phyloP scores from a whole-genome alignment of 2,113 vertebrate genomes.

The Rhipidura dahli region DNA sequence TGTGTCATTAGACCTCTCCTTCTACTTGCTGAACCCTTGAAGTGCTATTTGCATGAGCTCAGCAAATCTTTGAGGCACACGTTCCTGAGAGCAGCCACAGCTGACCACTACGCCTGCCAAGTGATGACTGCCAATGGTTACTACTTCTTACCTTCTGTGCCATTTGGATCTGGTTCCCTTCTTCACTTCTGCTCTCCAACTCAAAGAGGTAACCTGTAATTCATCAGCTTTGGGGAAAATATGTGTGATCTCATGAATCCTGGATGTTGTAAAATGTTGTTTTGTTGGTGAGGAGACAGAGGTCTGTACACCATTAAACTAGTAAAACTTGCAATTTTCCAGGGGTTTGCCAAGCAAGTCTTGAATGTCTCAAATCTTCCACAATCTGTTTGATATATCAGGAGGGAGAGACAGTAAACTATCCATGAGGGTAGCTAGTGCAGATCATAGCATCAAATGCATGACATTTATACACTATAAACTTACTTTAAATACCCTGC shows the following conservation, averaged over 20 bases:
- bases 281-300: conserved; percentile 33
- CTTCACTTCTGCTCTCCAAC: background rate
- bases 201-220: conserved; percentile 28
- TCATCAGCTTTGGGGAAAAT: conserved; percentile 29
- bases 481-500: conserved; percentile 33
- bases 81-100: background rate
- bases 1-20: background rate
- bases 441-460: background rate
- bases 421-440: background rate
- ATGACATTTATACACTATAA: background rate
- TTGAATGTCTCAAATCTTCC: conserved; percentile 17
- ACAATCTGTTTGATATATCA: conserved; percentile 35
- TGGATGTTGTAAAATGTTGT: conserved; percentile 32
- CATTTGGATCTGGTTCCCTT: background rate
- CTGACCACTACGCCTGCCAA: background rate
- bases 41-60: background rate
- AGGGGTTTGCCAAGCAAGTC: conserved; percentile 47
- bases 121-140: background rate
- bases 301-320: conserved; percentile 41
- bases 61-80: background rate
- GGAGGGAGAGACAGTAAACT: conserved; percentile 24
- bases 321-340: conserved; percentile 38
- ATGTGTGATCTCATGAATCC: conserved; percentile 49
- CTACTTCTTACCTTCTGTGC: background rate
- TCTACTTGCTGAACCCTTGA: background rate